Evolutionary conservation across 2,888 invertebrate genomes (phyloP).

Genomic region (Cyaniris semiargus): DNA sequence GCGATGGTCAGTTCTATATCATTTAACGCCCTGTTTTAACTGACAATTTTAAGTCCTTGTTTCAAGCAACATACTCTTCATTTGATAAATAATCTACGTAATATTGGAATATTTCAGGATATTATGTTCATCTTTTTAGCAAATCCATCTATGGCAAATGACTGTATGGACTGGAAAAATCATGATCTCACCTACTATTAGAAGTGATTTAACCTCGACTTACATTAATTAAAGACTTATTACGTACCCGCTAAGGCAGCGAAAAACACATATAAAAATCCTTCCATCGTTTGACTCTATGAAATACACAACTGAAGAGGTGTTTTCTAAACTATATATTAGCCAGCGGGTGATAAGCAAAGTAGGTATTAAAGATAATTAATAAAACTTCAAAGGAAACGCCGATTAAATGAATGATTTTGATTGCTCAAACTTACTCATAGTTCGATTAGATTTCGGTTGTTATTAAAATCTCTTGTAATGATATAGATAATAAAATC

Average conservation of each 20-base stretch:
- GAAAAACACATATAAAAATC: conserved; percentile 41
- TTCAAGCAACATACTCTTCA: too few species aligned
- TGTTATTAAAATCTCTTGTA: conserved; percentile 23
- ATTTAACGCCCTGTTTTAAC: neutral
- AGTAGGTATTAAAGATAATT: conserved; percentile 38
- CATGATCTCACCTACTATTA: conserved; percentile 4
- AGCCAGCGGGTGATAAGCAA: conserved; percentile 32
- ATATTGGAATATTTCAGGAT: too few species aligned
- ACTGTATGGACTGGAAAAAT: neutral
- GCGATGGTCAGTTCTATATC: conserved; percentile 3
- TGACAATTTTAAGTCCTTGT: neutral
- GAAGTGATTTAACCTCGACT: conserved; percentile 2
- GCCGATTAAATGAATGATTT: conserved; percentile 31
- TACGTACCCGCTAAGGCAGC: conserved; percentile 46
- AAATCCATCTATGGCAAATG: too few species aligned
- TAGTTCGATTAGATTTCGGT: conserved; percentile 21
- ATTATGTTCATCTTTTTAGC: too few species aligned
- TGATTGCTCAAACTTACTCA: conserved; percentile 34
- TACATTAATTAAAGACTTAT: conserved; percentile 6
- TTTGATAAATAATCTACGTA: too few species aligned
- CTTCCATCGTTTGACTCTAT: conserved; percentile 29
- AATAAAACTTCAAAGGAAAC: conserved; percentile 37
- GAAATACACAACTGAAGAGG: conserved; percentile 22
- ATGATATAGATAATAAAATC: conserved; percentile 9
- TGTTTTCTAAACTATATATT: conserved; percentile 38